These are phyloP conservation scores for Hyperoplus lanceolatus DNA, from an alignment of 2,797 vertebrate species.

Conservation along the genomic window DNA sequence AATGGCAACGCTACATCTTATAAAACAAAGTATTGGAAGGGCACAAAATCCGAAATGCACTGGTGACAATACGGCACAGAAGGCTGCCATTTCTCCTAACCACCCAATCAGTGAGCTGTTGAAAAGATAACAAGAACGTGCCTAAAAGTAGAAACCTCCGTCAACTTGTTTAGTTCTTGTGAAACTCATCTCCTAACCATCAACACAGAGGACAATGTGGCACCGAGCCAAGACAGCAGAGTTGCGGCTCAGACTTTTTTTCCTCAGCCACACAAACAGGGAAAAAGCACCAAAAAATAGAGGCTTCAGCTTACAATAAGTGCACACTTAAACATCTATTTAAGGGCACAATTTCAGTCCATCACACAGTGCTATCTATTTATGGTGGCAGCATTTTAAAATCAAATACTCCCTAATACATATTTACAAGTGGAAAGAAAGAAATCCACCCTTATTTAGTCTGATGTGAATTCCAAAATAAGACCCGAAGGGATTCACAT, in stretches of 20 bases:
- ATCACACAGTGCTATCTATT: slow-evolving; percentile 22
- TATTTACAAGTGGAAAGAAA: slow-evolving; percentile 27
- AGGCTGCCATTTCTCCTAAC: slow-evolving; percentile 18
- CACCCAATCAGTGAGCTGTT: slow-evolving; percentile 31
- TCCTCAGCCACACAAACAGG: slow-evolving; percentile 29
- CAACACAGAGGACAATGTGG: slow-evolving; percentile 48
- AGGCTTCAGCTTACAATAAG: slow-evolving; percentile 37
- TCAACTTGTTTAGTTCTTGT: slow-evolving; percentile 37
- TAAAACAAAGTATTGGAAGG: slow-evolving; percentile 15
- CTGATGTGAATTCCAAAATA: slow-evolving; percentile 41
- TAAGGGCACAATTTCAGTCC: slow-evolving; percentile 31
- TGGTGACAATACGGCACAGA: slow-evolving; percentile 10
- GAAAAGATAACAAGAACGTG: slow-evolving; percentile 47
- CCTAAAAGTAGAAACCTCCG: slow-evolving; percentile 50
- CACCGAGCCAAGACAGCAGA: slow-evolving; percentile 31
- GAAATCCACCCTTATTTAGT: slow-evolving; percentile 28
- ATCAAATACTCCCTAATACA: slow-evolving; percentile 31
- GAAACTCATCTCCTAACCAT: slow-evolving; percentile 35
- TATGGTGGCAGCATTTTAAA: slow-evolving; percentile 28
- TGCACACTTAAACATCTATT: slow-evolving; percentile 44
- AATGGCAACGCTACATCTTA: slow-evolving; percentile 7
- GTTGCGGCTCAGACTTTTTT: slow-evolving; percentile 42
- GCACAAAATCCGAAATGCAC: slow-evolving; percentile 15
- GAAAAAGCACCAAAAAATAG: slow-evolving; percentile 28
- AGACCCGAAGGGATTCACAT: slow-evolving; percentile 20